Conservation (phyloP, 2,797 vertebrate species). For the Buphagus erythrorhynchus region DNA sequence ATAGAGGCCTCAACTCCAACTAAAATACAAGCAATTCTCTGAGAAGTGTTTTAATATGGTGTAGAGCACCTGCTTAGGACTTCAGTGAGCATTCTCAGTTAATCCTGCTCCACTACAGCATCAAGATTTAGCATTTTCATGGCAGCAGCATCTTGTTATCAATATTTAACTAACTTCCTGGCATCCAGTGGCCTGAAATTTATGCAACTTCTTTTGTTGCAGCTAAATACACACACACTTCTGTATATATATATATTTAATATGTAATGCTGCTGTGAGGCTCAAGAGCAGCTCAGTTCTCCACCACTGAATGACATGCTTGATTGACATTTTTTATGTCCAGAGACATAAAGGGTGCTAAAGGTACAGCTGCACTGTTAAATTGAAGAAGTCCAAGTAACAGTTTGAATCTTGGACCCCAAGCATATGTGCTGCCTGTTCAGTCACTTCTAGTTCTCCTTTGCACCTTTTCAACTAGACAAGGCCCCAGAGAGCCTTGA, state of each 20-base stretch:
- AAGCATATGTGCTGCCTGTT: neutral
- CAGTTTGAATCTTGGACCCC: neutral
- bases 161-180: neutral
- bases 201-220: neutral
- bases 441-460: neutral
- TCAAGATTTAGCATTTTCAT: neutral
- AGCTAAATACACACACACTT: neutral
- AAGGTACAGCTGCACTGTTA: neutral
- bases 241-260: neutral
- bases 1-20: neutral
- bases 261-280: neutral
- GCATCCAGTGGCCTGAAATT: neutral
- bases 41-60: neutral
- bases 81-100: neutral
- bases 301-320: neutral
- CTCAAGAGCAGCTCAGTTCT: neutral
- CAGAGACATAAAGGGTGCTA: neutral
- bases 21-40: neutral
- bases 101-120: neutral
- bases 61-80: neutral
- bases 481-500: neutral
- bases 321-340: neutral
- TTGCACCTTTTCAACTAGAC: neutral
- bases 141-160: neutral
- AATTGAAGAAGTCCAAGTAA: neutral